Evolutionary conservation across 2,888 invertebrate genomes (phyloP).

Genomic region (Polydrusus tereticollis): DNA sequence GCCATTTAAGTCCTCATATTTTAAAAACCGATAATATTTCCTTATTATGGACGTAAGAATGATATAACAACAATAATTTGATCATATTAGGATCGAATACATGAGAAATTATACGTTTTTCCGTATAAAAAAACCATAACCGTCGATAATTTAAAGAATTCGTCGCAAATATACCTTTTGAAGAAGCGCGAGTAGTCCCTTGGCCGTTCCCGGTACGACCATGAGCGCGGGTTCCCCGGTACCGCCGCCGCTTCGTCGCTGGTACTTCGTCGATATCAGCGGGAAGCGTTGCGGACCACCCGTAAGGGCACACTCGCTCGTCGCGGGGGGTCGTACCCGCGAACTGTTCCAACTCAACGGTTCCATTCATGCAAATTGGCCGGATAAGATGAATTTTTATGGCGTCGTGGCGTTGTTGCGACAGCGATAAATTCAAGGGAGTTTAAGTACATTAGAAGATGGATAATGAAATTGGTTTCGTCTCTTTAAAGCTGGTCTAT

Average conservation of each 20-base stretch:
- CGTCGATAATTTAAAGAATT: not conserved
- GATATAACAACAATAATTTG: no score
- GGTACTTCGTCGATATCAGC: constrained; percentile 34
- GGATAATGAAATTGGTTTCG: no score
- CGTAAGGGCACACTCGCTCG: constrained; percentile 59
- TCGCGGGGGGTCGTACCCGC: constrained; percentile 48
- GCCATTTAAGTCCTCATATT: no score
- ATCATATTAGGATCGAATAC: no score
- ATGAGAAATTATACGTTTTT: no score
- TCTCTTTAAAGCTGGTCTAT: no score
- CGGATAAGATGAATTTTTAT: constrained; percentile 3
- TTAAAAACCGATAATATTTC: no score
- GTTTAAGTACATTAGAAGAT: no score
- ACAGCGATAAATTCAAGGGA: not conserved
- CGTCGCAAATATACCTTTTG: not conserved
- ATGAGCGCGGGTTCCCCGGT: constrained; percentile 18
- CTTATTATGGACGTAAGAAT: no score
- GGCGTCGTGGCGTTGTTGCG: not conserved
- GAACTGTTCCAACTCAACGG: constrained; percentile 45
- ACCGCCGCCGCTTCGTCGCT: constrained; percentile 13
- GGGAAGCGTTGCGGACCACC: constrained; percentile 57
- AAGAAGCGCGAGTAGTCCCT: not conserved
- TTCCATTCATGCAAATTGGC: constrained; percentile 48
- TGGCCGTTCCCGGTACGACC: constrained; percentile 12
- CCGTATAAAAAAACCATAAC: not conserved